Evolutionary conservation across 2,113 vertebrate species (phyloP).

Genomic region (Mugil cephalus): DNA sequence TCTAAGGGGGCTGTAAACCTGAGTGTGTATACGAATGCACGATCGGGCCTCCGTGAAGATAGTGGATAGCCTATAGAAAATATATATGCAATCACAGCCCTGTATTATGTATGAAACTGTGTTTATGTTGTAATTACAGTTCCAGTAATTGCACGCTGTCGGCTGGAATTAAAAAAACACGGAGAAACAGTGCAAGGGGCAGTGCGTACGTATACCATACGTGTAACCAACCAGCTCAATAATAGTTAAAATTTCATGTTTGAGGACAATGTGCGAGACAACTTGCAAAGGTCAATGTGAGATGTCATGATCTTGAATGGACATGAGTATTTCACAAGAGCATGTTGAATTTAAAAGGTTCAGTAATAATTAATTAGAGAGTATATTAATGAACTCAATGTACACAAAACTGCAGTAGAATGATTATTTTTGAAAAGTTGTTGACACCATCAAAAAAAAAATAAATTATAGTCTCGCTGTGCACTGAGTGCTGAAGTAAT

Average conservation of each 20-base stretch:
- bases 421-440: too few species aligned
- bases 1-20: slow-evolving; percentile 8
- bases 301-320: too few species aligned
- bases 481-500: background rate
- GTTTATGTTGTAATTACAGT: background rate
- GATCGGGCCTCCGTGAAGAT: background rate
- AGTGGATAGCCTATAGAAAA: background rate
- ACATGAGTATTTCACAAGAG: too few species aligned
- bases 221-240: background rate
- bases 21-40: background rate
- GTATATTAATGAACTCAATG: too few species aligned
- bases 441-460: background rate
- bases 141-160: background rate
- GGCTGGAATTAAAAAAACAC: background rate
- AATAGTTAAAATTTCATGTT: background rate
- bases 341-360: too few species aligned
- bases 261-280: too few species aligned
- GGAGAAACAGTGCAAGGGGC: background rate
- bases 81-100: background rate
- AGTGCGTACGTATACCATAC: background rate
- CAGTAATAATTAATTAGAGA: too few species aligned
- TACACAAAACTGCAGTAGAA: too few species aligned
- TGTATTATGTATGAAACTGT: background rate
- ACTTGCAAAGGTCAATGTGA: background rate
- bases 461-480: background rate